Evolutionary conservation across 2,888 invertebrate genomes (phyloP).

Genomic region (Frankliniella intonsa): DNA sequence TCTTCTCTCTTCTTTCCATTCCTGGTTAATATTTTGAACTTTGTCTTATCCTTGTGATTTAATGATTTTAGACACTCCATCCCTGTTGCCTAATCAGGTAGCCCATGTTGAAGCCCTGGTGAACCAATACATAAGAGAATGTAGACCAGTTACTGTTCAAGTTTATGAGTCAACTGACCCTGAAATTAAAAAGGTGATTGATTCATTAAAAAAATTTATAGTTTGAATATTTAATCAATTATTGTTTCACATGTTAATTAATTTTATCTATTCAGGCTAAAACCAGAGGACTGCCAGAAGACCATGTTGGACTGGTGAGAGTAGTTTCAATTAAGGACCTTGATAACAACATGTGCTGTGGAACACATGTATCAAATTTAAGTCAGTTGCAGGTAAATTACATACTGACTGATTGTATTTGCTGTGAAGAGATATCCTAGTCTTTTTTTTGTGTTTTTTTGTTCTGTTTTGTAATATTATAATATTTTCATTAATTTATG

Average conservation of each 20-base stretch:
- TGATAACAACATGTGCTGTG: slow-evolving; percentile 82
- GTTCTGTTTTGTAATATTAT: too few species aligned
- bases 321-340: slow-evolving; percentile 70
- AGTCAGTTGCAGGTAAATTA: slow-evolving; percentile 51
- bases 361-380: slow-evolving; percentile 76
- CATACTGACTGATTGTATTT: background rate
- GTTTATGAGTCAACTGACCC: slow-evolving; percentile 60
- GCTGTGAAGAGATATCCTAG: background rate
- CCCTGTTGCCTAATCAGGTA: slow-evolving; percentile 53
- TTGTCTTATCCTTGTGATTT: background rate
- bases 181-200: slow-evolving; percentile 49
- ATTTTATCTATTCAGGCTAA: slow-evolving; percentile 51
- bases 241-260: background rate
- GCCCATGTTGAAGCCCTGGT: slow-evolving; percentile 56
- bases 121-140: slow-evolving; percentile 64
- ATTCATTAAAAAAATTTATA: background rate
- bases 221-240: background rate
- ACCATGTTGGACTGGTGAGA: slow-evolving; percentile 69
- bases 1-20: background rate
- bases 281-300: slow-evolving; percentile 70
- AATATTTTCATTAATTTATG: slow-evolving; percentile 1
- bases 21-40: background rate
- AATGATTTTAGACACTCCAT: slow-evolving; percentile 49
- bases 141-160: slow-evolving; percentile 59
- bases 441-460: too few species aligned